These are phyloP conservation scores for Cheirogaleus medius DNA, from an alignment of 2,113 vertebrate genomes.

Conservation along the genomic window DNA sequence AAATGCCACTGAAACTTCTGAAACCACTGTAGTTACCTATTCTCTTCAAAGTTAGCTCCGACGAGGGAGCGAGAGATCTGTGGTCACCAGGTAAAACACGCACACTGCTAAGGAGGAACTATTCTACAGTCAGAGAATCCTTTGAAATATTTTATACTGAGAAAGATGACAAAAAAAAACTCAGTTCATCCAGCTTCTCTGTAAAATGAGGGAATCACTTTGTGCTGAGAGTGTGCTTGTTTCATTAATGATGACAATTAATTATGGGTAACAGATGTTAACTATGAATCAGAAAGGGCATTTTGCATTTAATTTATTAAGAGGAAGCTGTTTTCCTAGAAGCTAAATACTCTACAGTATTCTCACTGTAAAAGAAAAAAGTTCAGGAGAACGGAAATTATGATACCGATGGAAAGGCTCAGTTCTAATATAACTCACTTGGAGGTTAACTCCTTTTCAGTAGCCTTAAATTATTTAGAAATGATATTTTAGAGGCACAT, in stretches of 20 bases:
- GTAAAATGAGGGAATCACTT: not conserved
- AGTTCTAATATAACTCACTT: not conserved
- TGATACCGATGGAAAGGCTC: not conserved
- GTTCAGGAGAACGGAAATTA: not conserved
- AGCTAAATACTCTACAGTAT: not conserved
- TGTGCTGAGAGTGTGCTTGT: not conserved
- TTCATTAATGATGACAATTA: slow-evolving; percentile 52
- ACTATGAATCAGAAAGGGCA: slow-evolving; percentile 34
- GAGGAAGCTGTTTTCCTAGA: slow-evolving; percentile 30
- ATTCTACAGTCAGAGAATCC: not conserved
- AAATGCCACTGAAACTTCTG: not conserved
- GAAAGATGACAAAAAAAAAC: not conserved
- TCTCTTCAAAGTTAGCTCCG: not conserved
- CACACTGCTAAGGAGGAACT: not conserved
- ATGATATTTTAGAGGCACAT: not conserved
- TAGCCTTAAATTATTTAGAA: not conserved
- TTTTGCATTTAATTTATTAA: slow-evolving; percentile 42
- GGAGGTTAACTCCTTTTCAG: not conserved
- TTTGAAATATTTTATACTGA: not conserved
- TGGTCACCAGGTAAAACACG: not conserved
- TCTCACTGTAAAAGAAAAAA: not conserved
- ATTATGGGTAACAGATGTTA: slow-evolving; percentile 55
- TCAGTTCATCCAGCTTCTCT: not conserved
- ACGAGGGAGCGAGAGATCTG: no score
- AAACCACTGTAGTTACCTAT: not conserved